Conservation (phyloP, 2,113 vertebrate genomes). For the Xyliphius kryptos region DNA sequence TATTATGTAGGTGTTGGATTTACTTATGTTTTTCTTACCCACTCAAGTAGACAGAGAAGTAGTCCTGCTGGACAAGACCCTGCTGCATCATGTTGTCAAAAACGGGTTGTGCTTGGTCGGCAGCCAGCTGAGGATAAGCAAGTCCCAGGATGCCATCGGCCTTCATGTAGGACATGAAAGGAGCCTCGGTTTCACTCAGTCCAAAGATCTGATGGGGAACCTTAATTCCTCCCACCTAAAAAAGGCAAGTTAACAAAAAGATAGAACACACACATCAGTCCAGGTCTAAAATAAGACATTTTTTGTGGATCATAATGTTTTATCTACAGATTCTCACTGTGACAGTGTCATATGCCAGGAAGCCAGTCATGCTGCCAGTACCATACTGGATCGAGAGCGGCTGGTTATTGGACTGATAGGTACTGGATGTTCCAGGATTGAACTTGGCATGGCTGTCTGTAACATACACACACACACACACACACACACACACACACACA, state of each 20-base stretch:
- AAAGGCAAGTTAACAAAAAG: too few relatives aligned
- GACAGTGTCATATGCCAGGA: slow-evolving; percentile 51
- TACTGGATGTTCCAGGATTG: slow-evolving; percentile 47
- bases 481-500: too few relatives aligned
- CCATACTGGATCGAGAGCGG: slow-evolving; percentile 53
- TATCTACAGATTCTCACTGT: slow-evolving; percentile 30
- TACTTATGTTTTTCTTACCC: slow-evolving; percentile 1
- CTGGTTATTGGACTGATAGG: slow-evolving; percentile 29
- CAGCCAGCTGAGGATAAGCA: slow-evolving; percentile 48
- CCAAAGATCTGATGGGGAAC: slow-evolving; percentile 68
- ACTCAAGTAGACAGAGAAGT: slow-evolving; percentile 59
- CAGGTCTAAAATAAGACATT: too few relatives aligned
- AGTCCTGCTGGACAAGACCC: slow-evolving; percentile 34
- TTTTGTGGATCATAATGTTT: background rate
- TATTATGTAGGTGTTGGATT: background rate
- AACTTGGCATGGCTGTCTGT: slow-evolving; percentile 52
- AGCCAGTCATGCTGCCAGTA: slow-evolving; percentile 59
- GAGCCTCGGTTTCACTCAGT: slow-evolving; percentile 56
- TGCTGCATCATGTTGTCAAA: slow-evolving; percentile 54
- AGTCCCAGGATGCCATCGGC: slow-evolving; percentile 57
- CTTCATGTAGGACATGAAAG: slow-evolving; percentile 45
- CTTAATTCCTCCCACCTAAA: slow-evolving; percentile 53
- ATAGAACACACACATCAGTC: too few relatives aligned
- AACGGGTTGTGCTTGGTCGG: slow-evolving; percentile 49
- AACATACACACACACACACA: background rate